Conservation (phyloP, 2,888 invertebrate genomes). For the Phortica okadai region DNA sequence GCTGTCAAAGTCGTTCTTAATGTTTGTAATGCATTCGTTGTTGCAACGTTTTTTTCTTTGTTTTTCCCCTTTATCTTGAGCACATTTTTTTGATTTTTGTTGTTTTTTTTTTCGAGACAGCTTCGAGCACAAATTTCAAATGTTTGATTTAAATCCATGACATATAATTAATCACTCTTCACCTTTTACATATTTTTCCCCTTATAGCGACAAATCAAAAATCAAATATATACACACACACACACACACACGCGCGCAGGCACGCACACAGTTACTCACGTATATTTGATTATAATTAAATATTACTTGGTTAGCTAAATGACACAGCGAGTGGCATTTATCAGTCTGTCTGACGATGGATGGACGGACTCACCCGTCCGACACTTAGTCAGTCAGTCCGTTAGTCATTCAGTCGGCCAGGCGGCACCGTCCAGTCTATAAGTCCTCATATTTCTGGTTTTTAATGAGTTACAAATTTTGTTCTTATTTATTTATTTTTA, state of each 20-base stretch:
- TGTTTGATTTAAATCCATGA: slow-evolving; percentile 70
- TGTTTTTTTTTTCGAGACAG: background rate
- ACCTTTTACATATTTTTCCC: slow-evolving; percentile 53
- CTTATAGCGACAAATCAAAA: background rate
- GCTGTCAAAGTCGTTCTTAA: background rate
- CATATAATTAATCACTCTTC: slow-evolving; percentile 68
- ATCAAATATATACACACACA: background rate
- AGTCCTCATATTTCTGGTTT: slow-evolving; percentile 28
- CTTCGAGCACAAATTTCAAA: slow-evolving; percentile 54
- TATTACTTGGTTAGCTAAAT: slow-evolving; percentile 67
- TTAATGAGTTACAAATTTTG: slow-evolving; percentile 68
- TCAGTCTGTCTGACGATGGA: slow-evolving; percentile 60
- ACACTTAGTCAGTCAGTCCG: background rate
- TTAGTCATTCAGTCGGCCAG: slow-evolving; percentile 54
- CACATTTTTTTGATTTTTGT: slow-evolving; percentile 5
- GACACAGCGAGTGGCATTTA: slow-evolving; percentile 67
- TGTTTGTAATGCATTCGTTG: slow-evolving; percentile 8
- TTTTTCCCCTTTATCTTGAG: background rate
- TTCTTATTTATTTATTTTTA: slow-evolving; percentile 1
- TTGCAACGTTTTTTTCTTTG: background rate
- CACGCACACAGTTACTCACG: slow-evolving; percentile 38
- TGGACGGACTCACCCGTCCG: no score
- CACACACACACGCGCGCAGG: slow-evolving; percentile 14
- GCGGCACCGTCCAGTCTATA: background rate
- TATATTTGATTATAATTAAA: slow-evolving; percentile 70